phyloP scores from a whole-genome alignment of 2,797 vertebrate species.

The Acanthornis magna region DNA sequence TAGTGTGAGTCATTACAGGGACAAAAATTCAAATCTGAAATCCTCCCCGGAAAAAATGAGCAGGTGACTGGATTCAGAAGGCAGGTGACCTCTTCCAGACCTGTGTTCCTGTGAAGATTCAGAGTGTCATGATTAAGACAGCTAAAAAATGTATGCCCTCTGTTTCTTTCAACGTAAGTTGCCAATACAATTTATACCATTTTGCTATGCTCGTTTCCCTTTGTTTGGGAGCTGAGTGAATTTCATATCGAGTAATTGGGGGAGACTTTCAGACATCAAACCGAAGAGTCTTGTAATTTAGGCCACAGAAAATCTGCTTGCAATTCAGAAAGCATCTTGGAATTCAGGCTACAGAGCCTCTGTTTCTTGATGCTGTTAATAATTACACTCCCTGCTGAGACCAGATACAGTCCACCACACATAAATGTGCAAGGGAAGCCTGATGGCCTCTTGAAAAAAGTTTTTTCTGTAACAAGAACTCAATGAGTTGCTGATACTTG shows the following conservation, averaged over 20 bases:
- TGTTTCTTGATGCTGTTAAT: background rate
- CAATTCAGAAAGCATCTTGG: background rate
- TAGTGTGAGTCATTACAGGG: background rate
- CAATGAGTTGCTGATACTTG: background rate
- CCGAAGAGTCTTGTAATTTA: background rate
- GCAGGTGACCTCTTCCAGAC: background rate
- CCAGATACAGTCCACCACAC: background rate
- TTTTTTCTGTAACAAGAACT: background rate
- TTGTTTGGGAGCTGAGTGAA: background rate
- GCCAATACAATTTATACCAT: background rate
- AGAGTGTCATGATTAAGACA: background rate
- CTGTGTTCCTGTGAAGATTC: background rate
- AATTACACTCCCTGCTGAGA: background rate
- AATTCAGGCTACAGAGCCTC: background rate
- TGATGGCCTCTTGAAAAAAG: background rate
- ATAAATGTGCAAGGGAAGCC: background rate
- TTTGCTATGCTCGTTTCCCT: background rate
- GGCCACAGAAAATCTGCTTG: background rate
- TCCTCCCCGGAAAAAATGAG: background rate
- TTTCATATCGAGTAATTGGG: background rate
- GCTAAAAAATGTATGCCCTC: background rate
- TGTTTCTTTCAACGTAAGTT: background rate
- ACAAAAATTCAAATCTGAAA: background rate
- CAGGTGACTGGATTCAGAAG: background rate
- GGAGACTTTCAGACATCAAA: background rate